These are phyloP conservation scores for Carterocephalus palaemon DNA, from an alignment of 2,888 invertebrate genomes.

Conservation along the genomic window DNA sequence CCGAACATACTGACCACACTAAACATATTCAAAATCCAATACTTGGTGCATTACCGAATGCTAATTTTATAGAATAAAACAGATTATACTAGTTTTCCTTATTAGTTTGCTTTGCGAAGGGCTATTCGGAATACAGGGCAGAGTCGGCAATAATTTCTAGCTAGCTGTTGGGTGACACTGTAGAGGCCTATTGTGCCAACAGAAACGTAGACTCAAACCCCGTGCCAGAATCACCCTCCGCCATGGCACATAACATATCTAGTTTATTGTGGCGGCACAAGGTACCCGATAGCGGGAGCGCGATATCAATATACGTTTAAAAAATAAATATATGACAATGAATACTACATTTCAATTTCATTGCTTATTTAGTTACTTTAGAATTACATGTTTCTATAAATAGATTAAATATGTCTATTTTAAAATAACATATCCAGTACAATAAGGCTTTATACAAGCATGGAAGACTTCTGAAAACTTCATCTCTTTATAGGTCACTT, in stretches of 20 bases:
- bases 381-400: neutral
- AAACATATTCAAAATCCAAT: neutral
- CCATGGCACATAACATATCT: neutral
- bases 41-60: slow-evolving; percentile 5
- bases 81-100: too few relatives aligned
- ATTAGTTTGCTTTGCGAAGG: slow-evolving; percentile 1
- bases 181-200: too few relatives aligned
- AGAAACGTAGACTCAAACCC: too few relatives aligned
- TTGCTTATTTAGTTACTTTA: neutral
- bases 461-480: slow-evolving; percentile 8
- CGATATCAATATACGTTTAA: slow-evolving; percentile 11
- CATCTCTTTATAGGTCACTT: too few relatives aligned
- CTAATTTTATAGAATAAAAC: neutral
- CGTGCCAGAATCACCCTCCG: neutral
- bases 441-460: slow-evolving; percentile 2
- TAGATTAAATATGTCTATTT: slow-evolving; percentile 1
- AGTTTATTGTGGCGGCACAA: slow-evolving; percentile 8
- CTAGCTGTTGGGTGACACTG: too few relatives aligned
- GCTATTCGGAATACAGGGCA: too few relatives aligned
- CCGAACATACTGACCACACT: slow-evolving; percentile 1
- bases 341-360: slow-evolving; percentile 1
- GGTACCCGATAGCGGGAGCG: slow-evolving; percentile 17
- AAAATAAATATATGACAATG: slow-evolving; percentile 4
- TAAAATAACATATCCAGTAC: slow-evolving; percentile 5
- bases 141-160: too few relatives aligned